Evolutionary conservation across 1,140 invertebrate genomes (phyloP), one percentile per base, ranked within the genome.

Genomic region (Hirudo medicinalis): DNA sequence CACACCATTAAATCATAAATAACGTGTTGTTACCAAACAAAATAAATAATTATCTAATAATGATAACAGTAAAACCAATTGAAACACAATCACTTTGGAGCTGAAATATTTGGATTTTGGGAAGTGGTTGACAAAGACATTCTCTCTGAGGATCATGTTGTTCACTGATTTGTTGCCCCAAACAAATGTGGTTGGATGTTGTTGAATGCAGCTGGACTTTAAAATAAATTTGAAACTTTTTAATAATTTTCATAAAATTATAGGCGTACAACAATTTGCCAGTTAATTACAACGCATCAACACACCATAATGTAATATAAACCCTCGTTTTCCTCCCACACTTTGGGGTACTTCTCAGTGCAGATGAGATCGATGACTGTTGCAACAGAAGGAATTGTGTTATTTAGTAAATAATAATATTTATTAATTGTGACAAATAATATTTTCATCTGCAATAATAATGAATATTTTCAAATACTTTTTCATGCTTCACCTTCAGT

Each of bases 111-210:
- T 70, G 15, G 72, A 54, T 54, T 73, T 73, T 22, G 69, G 69
- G 43, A 73, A 73, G 55, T 73, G 72, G 63, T 73, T 73, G 54
- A 71, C 69, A 22, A 66, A 57, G 54, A 73, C 72, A 17, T 73
- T 68, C 36, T 54, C 71, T 54, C 54, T 63, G 15, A 73, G 69
- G 9, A 70, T 43, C n/a, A 73, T 40, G 36, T 54, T 63, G 55
- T 73, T 73, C 13, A 73, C 72, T 40, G 20, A 49, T 36, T 57
- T 49, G 19, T 69, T 69, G 22, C 72, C 72, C 72, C 72, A 73
- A 36, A 73, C 67, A 36, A 73, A 73, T 63, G 70, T 73, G 53
- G 69, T 69, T 19, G 72, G 72, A 27, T 27, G 53, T n/a, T 70
- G 72, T n/a, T 68, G 53, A 17, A 71, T 57, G 63, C 55, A 19